Conservation (phyloP, 2,113 vertebrate genomes). For the Bufo bufo region DNA sequence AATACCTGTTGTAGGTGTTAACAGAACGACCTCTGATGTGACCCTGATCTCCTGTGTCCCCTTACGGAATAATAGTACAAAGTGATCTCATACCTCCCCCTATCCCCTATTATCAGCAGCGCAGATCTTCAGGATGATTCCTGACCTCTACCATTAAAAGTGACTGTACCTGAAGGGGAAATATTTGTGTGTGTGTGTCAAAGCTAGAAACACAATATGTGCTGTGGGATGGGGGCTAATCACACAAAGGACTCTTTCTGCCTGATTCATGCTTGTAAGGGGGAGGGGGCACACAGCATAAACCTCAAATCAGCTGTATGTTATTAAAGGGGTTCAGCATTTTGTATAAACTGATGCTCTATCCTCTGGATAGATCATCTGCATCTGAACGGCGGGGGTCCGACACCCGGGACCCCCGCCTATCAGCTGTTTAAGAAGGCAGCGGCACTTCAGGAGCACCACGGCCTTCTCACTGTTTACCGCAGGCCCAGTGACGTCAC, state of each 20-base stretch:
- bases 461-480: too few relatives aligned
- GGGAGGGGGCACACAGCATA: not conserved
- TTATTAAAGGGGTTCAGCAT: not conserved
- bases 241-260: conserved; percentile 1
- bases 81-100: not conserved
- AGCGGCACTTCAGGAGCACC: too few relatives aligned
- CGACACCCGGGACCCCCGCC: too few relatives aligned
- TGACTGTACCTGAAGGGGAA: conserved; percentile 14
- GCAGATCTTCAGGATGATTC: not conserved
- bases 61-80: not conserved
- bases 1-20: conserved; percentile 17
- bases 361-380: too few relatives aligned
- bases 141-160: not conserved
- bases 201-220: not conserved
- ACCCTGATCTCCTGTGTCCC: conserved; percentile 21
- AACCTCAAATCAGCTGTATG: not conserved
- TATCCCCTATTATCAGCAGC: not conserved
- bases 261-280: not conserved
- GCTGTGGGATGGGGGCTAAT: not conserved
- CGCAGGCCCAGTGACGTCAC: too few relatives aligned
- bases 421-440: too few relatives aligned
- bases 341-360: too few relatives aligned
- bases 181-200: conserved; percentile 17
- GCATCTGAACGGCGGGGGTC: too few relatives aligned
- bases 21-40: not conserved